Evolutionary conservation across 2,797 vertebrate genomes (phyloP).

Genomic region (Cossypha heuglini): DNA sequence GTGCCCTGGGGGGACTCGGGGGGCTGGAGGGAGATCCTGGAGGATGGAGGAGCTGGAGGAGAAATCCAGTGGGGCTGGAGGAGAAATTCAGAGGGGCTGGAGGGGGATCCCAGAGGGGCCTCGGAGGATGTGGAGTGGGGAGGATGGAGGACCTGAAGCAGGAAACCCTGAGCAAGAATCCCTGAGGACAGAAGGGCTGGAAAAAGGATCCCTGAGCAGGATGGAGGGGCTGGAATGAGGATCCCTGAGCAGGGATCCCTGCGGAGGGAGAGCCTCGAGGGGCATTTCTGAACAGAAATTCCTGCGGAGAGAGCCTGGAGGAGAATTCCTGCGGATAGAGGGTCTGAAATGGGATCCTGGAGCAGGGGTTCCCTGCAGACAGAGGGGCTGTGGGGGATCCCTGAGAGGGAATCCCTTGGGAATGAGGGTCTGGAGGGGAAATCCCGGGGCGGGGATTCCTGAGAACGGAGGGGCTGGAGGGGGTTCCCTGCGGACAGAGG

Average conservation of each 20-base stretch:
- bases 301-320: not conserved
- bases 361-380: not conserved
- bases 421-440: too few relatives aligned
- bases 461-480: not conserved
- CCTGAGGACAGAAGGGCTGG: not conserved
- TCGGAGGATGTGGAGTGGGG: not conserved
- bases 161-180: not conserved
- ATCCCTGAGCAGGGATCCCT: not conserved
- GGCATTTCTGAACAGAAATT: not conserved
- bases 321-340: not conserved
- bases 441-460: too few relatives aligned
- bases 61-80: not conserved
- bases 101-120: too few relatives aligned
- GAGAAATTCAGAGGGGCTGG: not conserved
- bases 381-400: not conserved
- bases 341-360: not conserved
- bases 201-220: too few relatives aligned
- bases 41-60: not conserved
- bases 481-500: not conserved
- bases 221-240: not conserved
- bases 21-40: not conserved
- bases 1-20: not conserved
- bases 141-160: too few relatives aligned
- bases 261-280: not conserved
- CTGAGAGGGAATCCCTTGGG: not conserved